These are phyloP conservation scores for Cheiracanthium punctorium DNA, from an alignment of 2,888 invertebrate species.

Conservation along the genomic window DNA sequence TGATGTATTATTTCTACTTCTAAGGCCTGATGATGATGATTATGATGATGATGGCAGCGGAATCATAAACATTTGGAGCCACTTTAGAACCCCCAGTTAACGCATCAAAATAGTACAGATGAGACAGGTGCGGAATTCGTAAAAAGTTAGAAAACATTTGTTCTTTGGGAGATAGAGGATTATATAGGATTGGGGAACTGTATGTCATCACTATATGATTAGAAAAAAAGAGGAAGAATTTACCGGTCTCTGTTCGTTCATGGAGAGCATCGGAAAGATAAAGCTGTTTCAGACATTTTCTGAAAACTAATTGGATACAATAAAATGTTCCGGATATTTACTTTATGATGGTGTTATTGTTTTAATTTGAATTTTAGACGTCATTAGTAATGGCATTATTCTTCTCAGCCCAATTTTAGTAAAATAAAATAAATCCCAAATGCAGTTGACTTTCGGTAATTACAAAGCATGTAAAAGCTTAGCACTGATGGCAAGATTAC, in stretches of 20 bases:
- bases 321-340: too few species aligned
- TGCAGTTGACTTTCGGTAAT: too few species aligned
- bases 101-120: slow-evolving; percentile 13
- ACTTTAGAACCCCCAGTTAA: slow-evolving; percentile 24
- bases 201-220: not conserved
- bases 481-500: too few species aligned
- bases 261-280: not conserved
- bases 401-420: too few species aligned
- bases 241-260: not conserved
- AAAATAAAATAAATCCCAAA: too few species aligned
- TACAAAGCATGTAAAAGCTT: too few species aligned
- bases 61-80: slow-evolving; percentile 63
- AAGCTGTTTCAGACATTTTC: not conserved
- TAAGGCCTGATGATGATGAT: slow-evolving; percentile 47
- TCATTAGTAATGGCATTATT: too few species aligned
- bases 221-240: not conserved
- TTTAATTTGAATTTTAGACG: too few species aligned
- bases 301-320: not conserved
- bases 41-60: slow-evolving; percentile 60
- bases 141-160: slow-evolving; percentile 44
- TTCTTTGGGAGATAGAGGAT: not conserved
- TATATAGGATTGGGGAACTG: not conserved
- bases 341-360: too few species aligned
- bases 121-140: slow-evolving; percentile 61
- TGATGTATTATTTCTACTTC: slow-evolving; percentile 55